These are phyloP conservation scores for Glyptemys insculpta DNA, from an alignment of 2,797 vertebrate genomes.

Conservation along the genomic window DNA sequence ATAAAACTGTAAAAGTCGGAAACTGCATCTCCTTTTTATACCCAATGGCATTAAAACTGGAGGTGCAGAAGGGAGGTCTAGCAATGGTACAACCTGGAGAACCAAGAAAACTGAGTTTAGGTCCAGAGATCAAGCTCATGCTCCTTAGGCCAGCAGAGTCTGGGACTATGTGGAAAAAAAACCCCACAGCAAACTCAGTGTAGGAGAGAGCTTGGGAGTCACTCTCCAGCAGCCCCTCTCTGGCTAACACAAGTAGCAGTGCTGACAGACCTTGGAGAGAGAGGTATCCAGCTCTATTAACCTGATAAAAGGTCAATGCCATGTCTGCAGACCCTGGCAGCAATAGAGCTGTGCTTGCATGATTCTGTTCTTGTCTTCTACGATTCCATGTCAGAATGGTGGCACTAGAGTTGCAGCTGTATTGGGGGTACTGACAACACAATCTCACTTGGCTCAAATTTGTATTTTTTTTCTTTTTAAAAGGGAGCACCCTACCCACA, in stretches of 20 bases:
- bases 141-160: background rate
- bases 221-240: background rate
- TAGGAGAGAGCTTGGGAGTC: background rate
- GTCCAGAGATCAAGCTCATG: background rate
- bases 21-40: conserved; percentile 16
- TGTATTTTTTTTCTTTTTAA: background rate
- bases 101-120: background rate
- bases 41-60: conserved; percentile 18
- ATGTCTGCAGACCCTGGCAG: background rate
- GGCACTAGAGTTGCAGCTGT: background rate
- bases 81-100: background rate
- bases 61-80: background rate
- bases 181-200: background rate
- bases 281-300: background rate
- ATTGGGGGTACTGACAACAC: background rate
- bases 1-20: background rate
- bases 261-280: background rate
- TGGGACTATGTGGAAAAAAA: too few species aligned
- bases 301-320: background rate
- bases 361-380: background rate
- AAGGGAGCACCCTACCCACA: background rate
- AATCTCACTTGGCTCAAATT: background rate
- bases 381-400: background rate
- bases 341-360: background rate
- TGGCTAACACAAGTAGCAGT: background rate